These are phyloP conservation scores for Dipus sagitta DNA, from an alignment of 2,797 vertebrate genomes.

Conservation along the genomic window DNA sequence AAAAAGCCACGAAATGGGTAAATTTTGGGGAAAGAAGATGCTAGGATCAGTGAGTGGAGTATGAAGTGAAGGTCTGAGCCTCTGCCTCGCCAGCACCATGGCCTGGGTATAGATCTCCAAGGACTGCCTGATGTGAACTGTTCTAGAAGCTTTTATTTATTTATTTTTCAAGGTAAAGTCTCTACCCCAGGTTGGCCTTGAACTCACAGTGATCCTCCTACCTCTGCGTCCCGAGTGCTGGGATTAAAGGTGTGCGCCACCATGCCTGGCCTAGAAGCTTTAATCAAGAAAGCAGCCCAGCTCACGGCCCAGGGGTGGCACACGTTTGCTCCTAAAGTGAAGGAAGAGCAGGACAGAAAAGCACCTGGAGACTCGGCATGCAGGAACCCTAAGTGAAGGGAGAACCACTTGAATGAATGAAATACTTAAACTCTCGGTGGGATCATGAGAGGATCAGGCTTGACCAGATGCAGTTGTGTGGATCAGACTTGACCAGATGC, in stretches of 20 bases:
- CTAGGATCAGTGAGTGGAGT: not conserved
- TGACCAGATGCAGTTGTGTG: not conserved
- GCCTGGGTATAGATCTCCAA: no score
- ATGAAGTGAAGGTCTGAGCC: not conserved
- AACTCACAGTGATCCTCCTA: no score
- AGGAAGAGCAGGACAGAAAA: rapidly evolving
- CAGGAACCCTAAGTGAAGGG: not conserved
- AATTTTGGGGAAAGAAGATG: not conserved
- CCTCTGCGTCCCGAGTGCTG: no score
- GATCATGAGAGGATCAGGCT: rapidly evolving
- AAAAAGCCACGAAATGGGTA: not conserved
- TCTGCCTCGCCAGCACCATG: not conserved
- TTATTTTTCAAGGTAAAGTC: no score
- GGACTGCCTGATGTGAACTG: no score
- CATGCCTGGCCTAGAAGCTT: no score
- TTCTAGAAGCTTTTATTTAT: no score
- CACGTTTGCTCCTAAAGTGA: not conserved
- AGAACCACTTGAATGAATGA: not conserved
- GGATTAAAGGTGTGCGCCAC: no score
- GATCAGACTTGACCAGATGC: not conserved
- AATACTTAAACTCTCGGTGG: not conserved
- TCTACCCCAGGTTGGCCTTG: no score
- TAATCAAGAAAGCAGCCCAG: rapidly evolving
- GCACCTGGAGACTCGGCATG: rapidly evolving
- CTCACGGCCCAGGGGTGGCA: rapidly evolving